A percentile compares a stretch with the other conserved stretches of the same genome.
Conservation (phyloP, 2,797 vertebrate species). For the Ctenopoma kingsleyae region DNA sequence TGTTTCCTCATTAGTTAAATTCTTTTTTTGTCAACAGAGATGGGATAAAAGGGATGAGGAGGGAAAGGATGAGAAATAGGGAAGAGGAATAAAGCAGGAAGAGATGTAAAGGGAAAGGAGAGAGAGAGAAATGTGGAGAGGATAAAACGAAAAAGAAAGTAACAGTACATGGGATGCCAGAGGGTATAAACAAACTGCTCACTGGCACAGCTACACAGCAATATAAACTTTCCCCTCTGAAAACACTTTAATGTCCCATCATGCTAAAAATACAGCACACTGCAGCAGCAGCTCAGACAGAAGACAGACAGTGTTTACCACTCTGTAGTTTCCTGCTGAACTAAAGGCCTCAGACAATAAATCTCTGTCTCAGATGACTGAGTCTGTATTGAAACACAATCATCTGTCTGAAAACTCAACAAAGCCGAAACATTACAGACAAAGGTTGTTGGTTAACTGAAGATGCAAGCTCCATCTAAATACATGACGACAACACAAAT, state of each 20-base stretch:
- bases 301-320: constrained; percentile 9
- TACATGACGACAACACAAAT: background rate
- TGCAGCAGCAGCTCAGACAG: constrained; percentile 36
- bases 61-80: constrained; percentile 29
- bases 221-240: constrained; percentile 47
- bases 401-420: background rate
- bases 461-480: constrained; percentile 9
- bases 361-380: background rate
- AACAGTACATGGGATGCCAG: constrained; percentile 39
- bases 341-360: constrained; percentile 13
- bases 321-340: background rate
- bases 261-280: constrained; percentile 52
- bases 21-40: constrained; percentile 42
- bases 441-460: constrained; percentile 10
- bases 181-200: constrained; percentile 59
- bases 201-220: constrained; percentile 53
- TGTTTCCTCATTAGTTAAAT: constrained; percentile 65
- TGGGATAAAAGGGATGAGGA: constrained; percentile 24
- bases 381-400: constrained; percentile 6
- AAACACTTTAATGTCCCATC: constrained; percentile 44
- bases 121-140: constrained; percentile 1
- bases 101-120: constrained; percentile 16
- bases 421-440: background rate
- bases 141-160: constrained; percentile 27
- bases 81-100: constrained; percentile 12